Base-by-base conservation (phyloP, 2,888 invertebrate species). In the Bibio marci region DNA sequence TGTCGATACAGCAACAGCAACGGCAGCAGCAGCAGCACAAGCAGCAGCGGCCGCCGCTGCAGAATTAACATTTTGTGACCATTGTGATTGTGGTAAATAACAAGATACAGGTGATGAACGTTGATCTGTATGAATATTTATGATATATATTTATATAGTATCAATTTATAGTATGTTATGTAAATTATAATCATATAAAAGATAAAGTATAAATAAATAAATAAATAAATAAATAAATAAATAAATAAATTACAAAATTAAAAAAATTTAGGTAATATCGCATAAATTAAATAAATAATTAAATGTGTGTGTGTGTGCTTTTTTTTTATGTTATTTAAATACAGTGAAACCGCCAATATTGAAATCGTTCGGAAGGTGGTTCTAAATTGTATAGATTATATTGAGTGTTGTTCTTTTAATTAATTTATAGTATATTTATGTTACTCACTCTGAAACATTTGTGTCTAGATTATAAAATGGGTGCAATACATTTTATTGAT, bases 31-130 rank as follows among this genome's bases (percentile, higher is more conserved):
- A 39, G 49, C 47, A 30, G 53, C 52, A 17, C 27, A 22, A 14
- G 31, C 36, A 32, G 30, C 37, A n/a, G 11, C 34, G 10, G 51
- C 48, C 17, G 52, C 50, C 13, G 53, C 50, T 8, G 52, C 56
- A 22, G 5, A 6, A 22, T 6, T 22, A 22, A 30, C 28, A 25
- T 53, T 52, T 47, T 58, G 55, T 41, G 39, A 27, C 14, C 41
- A 39, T 28, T 44, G 50, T 22, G 56, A 57, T 31, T 45, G 50
- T 26, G 59, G 58, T 41, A 58, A 56, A 45, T 55, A 59, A 45
- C 56, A 55, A 48, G 55, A 52, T 43, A 55, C 50, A 41, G 52
- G 51, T 32, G 61, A 51, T 45, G 50, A 54, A 39, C 53, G 54
- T 44, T 56, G 50, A 50, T 58, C 61, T 61, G 46, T 31, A 49